Conservation (phyloP, 2,797 vertebrate species). For the Gallinago stenura region DNA sequence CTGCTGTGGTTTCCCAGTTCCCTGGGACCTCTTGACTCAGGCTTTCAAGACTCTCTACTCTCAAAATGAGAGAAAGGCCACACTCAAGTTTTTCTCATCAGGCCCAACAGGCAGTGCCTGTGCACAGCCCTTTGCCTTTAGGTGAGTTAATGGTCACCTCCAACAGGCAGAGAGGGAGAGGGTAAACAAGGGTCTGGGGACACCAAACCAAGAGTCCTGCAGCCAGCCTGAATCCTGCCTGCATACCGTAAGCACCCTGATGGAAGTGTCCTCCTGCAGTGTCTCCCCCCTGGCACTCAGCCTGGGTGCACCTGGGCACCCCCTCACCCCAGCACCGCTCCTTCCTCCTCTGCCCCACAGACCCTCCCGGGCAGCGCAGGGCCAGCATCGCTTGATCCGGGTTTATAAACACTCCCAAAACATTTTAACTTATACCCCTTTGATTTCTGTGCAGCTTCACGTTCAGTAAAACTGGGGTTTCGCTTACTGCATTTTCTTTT, state of each 20-base stretch:
- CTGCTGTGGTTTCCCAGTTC: rapidly evolving
- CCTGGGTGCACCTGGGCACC: rapidly evolving
- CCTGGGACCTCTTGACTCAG: rapidly evolving
- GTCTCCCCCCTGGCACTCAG: rapidly evolving
- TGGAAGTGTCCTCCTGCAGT: rapidly evolving
- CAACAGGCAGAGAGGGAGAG: neutral
- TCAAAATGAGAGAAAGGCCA: neutral
- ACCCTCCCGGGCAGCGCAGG: neutral
- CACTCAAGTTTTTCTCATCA: rapidly evolving
- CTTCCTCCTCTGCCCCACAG: neutral
- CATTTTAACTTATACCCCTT: neutral
- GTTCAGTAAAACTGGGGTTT: neutral
- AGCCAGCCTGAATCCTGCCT: neutral
- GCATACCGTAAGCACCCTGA: rapidly evolving
- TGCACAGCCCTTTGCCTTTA: rapidly evolving
- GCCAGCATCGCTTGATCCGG: rapidly evolving
- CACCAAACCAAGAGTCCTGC: neutral
- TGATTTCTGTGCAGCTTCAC: neutral
- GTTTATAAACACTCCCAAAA: rapidly evolving
- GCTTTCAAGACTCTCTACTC: neutral
- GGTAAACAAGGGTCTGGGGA: neutral
- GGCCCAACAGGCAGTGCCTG: rapidly evolving
- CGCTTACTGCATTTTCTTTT: rapidly evolving
- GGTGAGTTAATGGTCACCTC: rapidly evolving
- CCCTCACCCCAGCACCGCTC: rapidly evolving